These are phyloP conservation scores for Alcedo quadribrachys DNA, from an alignment of 2,797 vertebrate species.

Conservation along the genomic window DNA sequence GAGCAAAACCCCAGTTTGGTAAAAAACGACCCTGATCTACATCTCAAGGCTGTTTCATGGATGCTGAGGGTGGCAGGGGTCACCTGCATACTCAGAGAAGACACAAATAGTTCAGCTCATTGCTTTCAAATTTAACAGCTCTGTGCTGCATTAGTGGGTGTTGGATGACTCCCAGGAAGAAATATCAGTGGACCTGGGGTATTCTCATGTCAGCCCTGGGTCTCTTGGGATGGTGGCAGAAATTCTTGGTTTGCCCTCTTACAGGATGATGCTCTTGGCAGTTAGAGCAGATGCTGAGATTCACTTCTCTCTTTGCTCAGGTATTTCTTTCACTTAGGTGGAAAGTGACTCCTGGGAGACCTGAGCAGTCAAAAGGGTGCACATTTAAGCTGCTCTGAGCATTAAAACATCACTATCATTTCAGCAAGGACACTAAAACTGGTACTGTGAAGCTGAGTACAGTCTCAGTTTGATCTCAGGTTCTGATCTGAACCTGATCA, in stretches of 20 bases:
- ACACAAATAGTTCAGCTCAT: background rate
- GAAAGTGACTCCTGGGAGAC: background rate
- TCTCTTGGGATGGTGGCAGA: background rate
- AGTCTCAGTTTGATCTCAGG: background rate
- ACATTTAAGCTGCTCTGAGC: background rate
- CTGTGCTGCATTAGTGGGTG: background rate
- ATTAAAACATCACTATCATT: background rate
- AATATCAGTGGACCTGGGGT: background rate
- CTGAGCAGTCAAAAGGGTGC: background rate
- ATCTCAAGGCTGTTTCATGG: background rate
- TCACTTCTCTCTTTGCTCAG: background rate
- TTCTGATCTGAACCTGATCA: background rate
- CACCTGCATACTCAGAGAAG: background rate
- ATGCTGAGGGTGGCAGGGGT: background rate
- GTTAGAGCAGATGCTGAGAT: background rate
- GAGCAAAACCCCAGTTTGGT: background rate
- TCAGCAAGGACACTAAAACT: background rate
- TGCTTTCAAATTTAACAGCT: background rate
- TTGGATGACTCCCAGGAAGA: background rate
- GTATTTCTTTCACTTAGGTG: background rate
- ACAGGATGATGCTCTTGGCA: background rate
- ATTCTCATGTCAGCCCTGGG: background rate
- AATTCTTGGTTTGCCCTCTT: background rate
- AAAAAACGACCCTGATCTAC: background rate
- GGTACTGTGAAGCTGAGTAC: background rate